Evolutionary conservation across 2,888 invertebrate genomes (phyloP).

Genomic region (Cotesia congregata): DNA sequence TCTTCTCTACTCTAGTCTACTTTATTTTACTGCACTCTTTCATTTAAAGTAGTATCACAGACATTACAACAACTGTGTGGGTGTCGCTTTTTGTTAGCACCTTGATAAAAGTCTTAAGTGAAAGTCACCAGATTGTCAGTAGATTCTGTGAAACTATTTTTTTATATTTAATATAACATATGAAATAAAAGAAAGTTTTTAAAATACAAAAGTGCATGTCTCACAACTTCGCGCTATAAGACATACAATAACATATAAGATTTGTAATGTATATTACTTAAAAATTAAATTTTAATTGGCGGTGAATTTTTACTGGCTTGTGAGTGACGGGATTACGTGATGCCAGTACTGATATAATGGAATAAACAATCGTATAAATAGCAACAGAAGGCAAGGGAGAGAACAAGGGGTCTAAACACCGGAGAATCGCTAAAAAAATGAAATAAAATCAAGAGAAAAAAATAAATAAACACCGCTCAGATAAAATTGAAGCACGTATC

Average conservation of each 20-base stretch:
- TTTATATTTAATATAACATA: no score
- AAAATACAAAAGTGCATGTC: no score
- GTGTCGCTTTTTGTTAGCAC: constrained; percentile 41
- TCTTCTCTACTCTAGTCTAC: constrained; percentile 9
- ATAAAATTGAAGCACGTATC: constrained; percentile 64
- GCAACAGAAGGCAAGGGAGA: background rate
- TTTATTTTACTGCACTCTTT: background rate
- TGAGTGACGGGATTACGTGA: background rate
- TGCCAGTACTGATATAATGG: background rate
- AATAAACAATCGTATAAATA: background rate
- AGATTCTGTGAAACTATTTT: no score
- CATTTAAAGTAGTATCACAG: constrained; percentile 38
- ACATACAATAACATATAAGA: no score
- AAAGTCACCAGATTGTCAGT: constrained; percentile 6
- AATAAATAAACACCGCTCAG: constrained; percentile 41
- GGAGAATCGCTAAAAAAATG: constrained; percentile 30
- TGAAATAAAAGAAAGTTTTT: no score
- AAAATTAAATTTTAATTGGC: no score
- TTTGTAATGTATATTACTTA: no score
- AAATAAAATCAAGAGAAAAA: constrained; percentile 38
- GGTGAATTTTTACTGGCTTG: background rate
- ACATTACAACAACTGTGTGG: constrained; percentile 41
- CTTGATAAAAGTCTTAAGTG: constrained; percentile 21
- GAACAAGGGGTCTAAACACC: constrained; percentile 9
- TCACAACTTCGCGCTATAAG: no score